These are phyloP conservation scores for Yponomeuta cagnagella DNA, from an alignment of 2,888 invertebrate species.

Conservation along the genomic window DNA sequence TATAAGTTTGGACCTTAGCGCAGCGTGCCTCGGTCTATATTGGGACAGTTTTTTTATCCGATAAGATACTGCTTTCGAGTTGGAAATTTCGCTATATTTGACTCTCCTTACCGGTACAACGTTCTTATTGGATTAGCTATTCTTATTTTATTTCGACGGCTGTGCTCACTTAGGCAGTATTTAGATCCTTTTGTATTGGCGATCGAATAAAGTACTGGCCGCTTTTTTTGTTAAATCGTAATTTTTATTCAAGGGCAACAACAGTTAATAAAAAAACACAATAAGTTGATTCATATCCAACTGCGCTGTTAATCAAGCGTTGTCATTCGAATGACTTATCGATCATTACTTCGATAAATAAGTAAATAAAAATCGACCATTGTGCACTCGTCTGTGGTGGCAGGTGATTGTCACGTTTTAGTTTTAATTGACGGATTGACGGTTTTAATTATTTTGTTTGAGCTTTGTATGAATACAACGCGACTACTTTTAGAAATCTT, in stretches of 20 bases:
- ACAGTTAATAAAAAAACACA: not conserved
- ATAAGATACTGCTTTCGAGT: constrained; percentile 31
- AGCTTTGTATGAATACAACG: constrained; percentile 18
- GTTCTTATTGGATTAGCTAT: constrained; percentile 9
- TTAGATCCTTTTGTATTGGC: not conserved
- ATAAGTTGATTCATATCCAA: constrained; percentile 5
- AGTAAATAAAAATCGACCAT: not conserved
- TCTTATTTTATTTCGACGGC: constrained; percentile 3
- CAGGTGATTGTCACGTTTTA: constrained; percentile 59
- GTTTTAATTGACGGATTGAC: constrained; percentile 54
- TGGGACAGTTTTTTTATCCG: constrained; percentile 47
- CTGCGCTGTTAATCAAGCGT: constrained; percentile 1
- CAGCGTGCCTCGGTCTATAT: not conserved
- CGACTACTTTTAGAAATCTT: not conserved
- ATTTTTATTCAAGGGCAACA: not conserved
- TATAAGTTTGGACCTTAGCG: constrained; percentile 42
- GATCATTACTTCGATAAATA: not conserved
- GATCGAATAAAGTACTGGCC: not conserved
- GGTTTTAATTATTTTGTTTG: constrained; percentile 47
- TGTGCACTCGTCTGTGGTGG: constrained; percentile 24
- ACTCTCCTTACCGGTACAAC: constrained; percentile 3
- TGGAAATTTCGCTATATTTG: constrained; percentile 29
- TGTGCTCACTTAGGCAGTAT: not conserved
- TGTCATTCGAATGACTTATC: constrained; percentile 19
- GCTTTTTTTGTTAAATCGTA: not conserved